A percentile compares a stretch with the other conserved stretches of the same genome.
Conservation (phyloP, 2,797 vertebrate species). For the Lycodopsis pacificus region DNA sequence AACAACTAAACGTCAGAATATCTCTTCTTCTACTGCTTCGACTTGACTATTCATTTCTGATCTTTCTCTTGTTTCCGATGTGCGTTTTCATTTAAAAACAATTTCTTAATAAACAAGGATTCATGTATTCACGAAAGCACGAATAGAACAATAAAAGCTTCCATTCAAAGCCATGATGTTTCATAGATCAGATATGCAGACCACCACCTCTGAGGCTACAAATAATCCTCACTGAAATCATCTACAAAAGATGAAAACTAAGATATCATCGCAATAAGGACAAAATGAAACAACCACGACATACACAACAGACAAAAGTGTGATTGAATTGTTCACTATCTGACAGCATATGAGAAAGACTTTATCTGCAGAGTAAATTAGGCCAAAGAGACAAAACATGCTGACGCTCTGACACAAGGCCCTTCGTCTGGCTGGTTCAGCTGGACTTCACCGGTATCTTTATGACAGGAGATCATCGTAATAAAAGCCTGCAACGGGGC, state of each 20-base stretch:
- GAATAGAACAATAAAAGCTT: background rate
- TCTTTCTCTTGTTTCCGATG: too few species aligned
- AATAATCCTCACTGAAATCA: background rate
- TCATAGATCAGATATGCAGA: background rate
- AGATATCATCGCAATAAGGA: background rate
- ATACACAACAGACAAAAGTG: background rate
- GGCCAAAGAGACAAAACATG: slow-evolving; percentile 9
- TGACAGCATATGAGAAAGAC: background rate
- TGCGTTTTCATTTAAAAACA: background rate
- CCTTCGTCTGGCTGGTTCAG: slow-evolving; percentile 34
- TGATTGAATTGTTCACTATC: background rate
- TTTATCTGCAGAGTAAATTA: slow-evolving; percentile 23
- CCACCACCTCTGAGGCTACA: background rate
- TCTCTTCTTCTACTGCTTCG: background rate
- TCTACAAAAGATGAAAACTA: background rate
- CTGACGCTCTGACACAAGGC: slow-evolving; percentile 11
- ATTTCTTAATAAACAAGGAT: background rate
- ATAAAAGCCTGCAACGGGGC: slow-evolving; percentile 64
- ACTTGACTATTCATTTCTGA: background rate
- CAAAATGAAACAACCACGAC: background rate
- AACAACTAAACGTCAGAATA: background rate
- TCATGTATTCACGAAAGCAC: background rate
- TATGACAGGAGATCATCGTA: slow-evolving; percentile 65
- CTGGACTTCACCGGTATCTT: slow-evolving; percentile 55
- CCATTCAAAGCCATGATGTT: background rate